Conservation (phyloP, 2,888 invertebrate genomes). For the Lordiphosa andalusiaca region DNA sequence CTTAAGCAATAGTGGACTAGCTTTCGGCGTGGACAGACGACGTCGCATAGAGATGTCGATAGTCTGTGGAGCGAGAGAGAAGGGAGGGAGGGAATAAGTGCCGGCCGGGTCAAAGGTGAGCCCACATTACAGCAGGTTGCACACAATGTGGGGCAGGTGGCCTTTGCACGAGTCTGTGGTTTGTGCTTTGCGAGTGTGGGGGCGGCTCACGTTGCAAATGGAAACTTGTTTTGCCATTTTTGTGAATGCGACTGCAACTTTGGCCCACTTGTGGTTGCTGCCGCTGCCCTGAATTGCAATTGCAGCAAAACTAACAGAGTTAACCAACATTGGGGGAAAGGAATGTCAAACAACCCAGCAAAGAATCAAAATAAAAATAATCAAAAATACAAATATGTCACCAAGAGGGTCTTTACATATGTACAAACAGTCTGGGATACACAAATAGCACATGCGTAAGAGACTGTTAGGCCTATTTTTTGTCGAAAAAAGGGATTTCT, state of each 20-base stretch:
- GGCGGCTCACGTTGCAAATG: constrained; percentile 46
- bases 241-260: constrained; percentile 33
- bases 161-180: constrained; percentile 44
- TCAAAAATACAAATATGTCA: constrained; percentile 34
- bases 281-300: constrained; percentile 4
- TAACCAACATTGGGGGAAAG: background rate
- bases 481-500: no score
- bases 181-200: constrained; percentile 29
- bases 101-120: constrained; percentile 57
- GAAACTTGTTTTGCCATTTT: constrained; percentile 62
- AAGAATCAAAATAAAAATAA: constrained; percentile 49
- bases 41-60: constrained; percentile 86
- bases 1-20: constrained; percentile 84
- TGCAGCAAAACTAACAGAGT: background rate
- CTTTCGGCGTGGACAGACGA: constrained; percentile 88
- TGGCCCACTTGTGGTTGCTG: constrained; percentile 45
- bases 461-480: no score
- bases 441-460: no score
- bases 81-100: constrained; percentile 8
- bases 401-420: no score
- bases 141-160: constrained; percentile 64
- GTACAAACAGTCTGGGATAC: no score
- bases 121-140: constrained; percentile 57
- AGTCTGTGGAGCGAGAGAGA: constrained; percentile 45
- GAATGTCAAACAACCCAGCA: constrained; percentile 63